Evolutionary conservation across 2,888 invertebrate species (phyloP).

Genomic region (Cerceris ruficornis): DNA sequence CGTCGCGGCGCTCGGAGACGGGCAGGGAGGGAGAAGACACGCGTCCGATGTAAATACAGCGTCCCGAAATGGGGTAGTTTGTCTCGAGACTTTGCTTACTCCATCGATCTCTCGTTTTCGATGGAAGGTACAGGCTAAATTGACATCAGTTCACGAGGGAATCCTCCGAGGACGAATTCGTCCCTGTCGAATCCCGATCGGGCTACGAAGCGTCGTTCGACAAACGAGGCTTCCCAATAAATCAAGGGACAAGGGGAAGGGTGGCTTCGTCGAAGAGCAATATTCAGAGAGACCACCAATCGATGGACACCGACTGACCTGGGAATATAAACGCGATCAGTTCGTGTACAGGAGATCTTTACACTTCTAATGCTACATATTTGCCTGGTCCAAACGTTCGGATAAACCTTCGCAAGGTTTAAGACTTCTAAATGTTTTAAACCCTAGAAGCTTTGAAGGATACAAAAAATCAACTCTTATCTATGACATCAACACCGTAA

Average conservation of each 20-base stretch:
- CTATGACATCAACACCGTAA: no score
- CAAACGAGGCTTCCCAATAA: slow-evolving; percentile 37
- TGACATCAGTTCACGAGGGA: slow-evolving; percentile 5
- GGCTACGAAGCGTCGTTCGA: slow-evolving; percentile 24
- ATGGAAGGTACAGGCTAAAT: slow-evolving; percentile 15
- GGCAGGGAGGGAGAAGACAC: no score
- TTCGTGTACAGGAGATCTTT: slow-evolving; percentile 25
- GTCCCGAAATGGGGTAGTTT: no score
- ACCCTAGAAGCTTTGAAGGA: no score
- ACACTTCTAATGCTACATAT: neutral
- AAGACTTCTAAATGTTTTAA: no score
- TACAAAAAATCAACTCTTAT: no score
- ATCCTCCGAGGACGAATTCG: slow-evolving; percentile 29
- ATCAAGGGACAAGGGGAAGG: slow-evolving; percentile 32
- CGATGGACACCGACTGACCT: slow-evolving; percentile 44
- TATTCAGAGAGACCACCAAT: slow-evolving; percentile 43
- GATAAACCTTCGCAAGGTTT: no score
- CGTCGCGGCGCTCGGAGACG: no score
- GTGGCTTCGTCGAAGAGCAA: slow-evolving; percentile 28
- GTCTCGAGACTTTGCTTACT: neutral
- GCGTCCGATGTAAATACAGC: no score
- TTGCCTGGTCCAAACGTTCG: neutral
- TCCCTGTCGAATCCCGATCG: slow-evolving; percentile 22
- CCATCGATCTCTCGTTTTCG: slow-evolving; percentile 1
- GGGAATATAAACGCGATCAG: slow-evolving; percentile 48